A percentile compares a stretch with the other conserved stretches of the same genome.
These are phyloP conservation scores for Sylvietta virens DNA, from an alignment of 2,113 vertebrate genomes.

Conservation along the genomic window DNA sequence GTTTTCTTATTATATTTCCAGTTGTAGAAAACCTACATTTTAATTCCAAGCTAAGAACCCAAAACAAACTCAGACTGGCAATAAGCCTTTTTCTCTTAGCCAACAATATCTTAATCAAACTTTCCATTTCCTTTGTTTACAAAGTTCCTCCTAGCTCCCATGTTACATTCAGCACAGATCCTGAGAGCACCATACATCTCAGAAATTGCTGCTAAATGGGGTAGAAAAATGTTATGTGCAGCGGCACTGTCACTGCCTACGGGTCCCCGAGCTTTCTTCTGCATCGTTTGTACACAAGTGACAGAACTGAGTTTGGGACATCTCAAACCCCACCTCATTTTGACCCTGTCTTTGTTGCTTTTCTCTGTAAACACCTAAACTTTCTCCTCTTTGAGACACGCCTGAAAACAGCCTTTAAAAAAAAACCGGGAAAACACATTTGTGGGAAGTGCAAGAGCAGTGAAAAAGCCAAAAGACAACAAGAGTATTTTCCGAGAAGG, in stretches of 20 bases:
- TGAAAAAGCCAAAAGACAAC: background rate
- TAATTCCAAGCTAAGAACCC: slow-evolving; percentile 39
- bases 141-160: background rate
- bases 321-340: background rate
- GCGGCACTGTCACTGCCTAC: background rate
- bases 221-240: background rate
- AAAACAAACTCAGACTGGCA: slow-evolving; percentile 51
- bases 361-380: background rate
- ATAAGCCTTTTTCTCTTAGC: slow-evolving; percentile 39
- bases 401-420: background rate
- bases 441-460: background rate
- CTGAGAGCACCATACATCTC: slow-evolving; percentile 1
- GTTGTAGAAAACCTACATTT: background rate
- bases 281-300: background rate
- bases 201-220: background rate
- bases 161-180: slow-evolving; percentile 14
- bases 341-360: background rate
- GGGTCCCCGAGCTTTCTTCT: background rate
- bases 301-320: background rate
- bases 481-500: background rate
- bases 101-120: slow-evolving; percentile 56
- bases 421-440: background rate
- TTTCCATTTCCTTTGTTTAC: slow-evolving; percentile 68
- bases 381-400: background rate
- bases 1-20: slow-evolving; percentile 51